Evolutionary conservation across 2,888 invertebrate species (phyloP), one percentile per base, ranked within the genome.

Genomic region (Brachypterus glaber): DNA sequence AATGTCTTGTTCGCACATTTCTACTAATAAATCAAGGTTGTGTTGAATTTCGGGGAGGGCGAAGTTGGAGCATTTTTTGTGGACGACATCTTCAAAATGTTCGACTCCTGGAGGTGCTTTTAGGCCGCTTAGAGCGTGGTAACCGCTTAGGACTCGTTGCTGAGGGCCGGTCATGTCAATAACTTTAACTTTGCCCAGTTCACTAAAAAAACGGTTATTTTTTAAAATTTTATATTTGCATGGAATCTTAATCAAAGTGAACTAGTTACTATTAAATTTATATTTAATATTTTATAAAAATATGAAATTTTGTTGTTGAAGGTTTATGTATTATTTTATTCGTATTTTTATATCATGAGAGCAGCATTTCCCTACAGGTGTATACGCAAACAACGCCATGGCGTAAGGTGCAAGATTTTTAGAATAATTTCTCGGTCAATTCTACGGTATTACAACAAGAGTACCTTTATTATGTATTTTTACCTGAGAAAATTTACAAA

Each of bases 91-190:
- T 49, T 81, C 80, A 57, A 66, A 82, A 27, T 80, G 70, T 58
- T 67, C 67, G 59, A 73, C 70, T 56, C 79, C 72, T 3, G 70
- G 69, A 1, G 68, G 60, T 1, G 70, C 59, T 47, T 71, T 68
- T 2, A 74, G 67, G 16, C 87, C 84, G 0, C 84, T 77, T 26
- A 95, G 73, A 1, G 93, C 92, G 64, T 92, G 91, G 63, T 95
- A 95, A 1, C 93, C 92, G 58, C 85, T 87, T 2, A 92, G 72
- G 24, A 97, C 86, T 37, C 92, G 76, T 60, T 88, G 85, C 64
- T 97, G 91, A 0, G 87, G 89, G 0, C 97, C 97, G 4, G 97
- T 97, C 92, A 98, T 91, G 66, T 98, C 98, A 46, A 98, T 97
- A 8, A 99, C 96, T 51, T 96, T 96, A 27, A 93, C 92, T 64